Evolutionary conservation across 2,113 vertebrate genomes (phyloP), one percentile per base, ranked within the genome.

Genomic region (Pseudorhombus dupliciocellatus): DNA sequence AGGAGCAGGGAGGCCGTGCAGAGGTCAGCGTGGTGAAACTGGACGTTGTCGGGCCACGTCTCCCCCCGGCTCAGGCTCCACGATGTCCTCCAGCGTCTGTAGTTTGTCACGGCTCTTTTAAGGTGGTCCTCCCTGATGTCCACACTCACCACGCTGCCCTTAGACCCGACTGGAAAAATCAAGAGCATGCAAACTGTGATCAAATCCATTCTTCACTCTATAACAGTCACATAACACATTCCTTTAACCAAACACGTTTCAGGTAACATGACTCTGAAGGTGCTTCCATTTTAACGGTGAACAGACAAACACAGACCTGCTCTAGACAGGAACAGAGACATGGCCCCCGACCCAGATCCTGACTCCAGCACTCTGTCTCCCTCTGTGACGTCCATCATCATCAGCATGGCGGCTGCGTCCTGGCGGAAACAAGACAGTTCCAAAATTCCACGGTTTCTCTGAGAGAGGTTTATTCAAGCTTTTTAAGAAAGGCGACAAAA

Each of bases 261-360:
- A 18, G 15, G 7, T 18, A 11, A 54, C 25, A 28, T 53, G 12
- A 53, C 31, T 34, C 31, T 34, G 10, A 37, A 12, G 11, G 34
- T 37, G 34, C 34, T 37, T 12, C 11, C 34, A 37, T 10, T 37
- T 37, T 37, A 37, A 21, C 3, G 26, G 20, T 40, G 44, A 14
- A 54, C 14, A 53, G 5, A 12, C 22, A 26, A 10, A 0, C 40
- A 2, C 93, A 89, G 81, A 99, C 97, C 96, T 91, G 96, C 96
- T 91, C 93, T 93, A 31, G 97, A 98, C 56, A 98, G 87, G 87
- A 98, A 98, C 81, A 97, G 93, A 52, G 93, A 95, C 94, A 96
- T 91, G 26, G 92, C 95, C 1, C 96, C 96, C 3, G 95, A 97
- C 2, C 96, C 97, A 0, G 95, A 96, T 18, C 96, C 97, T 2